Conservation (phyloP, 2,888 invertebrate species). For the Minunthozetes semirufus region DNA sequence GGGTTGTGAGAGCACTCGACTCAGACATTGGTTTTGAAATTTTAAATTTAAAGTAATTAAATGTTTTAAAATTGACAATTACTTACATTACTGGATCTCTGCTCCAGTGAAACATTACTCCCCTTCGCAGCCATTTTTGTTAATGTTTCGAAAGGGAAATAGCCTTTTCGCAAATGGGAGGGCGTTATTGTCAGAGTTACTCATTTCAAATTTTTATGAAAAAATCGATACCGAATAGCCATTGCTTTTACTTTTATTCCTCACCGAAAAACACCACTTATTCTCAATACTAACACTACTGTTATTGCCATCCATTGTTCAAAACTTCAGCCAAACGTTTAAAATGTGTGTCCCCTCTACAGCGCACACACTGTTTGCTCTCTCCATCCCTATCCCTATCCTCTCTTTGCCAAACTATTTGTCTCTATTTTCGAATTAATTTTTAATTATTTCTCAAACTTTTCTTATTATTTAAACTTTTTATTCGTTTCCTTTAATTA, state of each 20-base stretch:
- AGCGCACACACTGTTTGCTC: neutral
- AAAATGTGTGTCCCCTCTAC: too few species aligned
- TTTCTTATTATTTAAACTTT: neutral
- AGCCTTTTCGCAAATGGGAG: conserved; percentile 31
- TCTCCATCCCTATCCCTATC: neutral
- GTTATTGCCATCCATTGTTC: conserved; percentile 30
- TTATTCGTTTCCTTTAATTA: neutral
- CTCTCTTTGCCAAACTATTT: neutral
- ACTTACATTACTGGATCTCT: conserved; percentile 17
- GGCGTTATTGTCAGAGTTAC: conserved; percentile 32
- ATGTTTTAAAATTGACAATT: neutral
- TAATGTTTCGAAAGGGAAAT: conserved; percentile 28
- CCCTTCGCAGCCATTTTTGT: conserved; percentile 31
- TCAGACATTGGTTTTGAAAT: neutral
- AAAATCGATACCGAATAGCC: conserved; percentile 26
- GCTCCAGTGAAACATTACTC: conserved; percentile 21
- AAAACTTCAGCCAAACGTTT: neutral
- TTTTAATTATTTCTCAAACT: neutral
- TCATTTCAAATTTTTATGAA: conserved; percentile 30
- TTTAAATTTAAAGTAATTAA: neutral
- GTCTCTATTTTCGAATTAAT: neutral
- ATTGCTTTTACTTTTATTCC: conserved; percentile 27
- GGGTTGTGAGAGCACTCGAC: neutral
- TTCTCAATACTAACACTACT: neutral
- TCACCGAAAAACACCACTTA: neutral